These are phyloP conservation scores for Xestia xanthographa DNA, from an alignment of 2,888 invertebrate species.

Conservation along the genomic window DNA sequence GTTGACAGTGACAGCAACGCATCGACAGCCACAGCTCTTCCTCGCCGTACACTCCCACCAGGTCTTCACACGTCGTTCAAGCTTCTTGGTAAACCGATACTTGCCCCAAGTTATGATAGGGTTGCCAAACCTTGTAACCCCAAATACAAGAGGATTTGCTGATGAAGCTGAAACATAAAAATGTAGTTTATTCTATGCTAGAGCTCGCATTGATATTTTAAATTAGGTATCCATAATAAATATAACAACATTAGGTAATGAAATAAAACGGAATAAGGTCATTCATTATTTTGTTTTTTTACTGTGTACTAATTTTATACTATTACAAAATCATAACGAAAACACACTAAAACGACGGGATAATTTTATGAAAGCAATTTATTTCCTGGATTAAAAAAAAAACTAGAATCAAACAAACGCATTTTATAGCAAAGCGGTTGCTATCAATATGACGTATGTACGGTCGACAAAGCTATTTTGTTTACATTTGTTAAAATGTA, in stretches of 20 bases:
- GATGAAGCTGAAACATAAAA: conserved; percentile 37
- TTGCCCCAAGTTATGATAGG: conserved; percentile 85
- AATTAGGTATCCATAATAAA: background rate
- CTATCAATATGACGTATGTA: no score
- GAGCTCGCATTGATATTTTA: background rate
- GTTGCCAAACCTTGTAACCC: conserved; percentile 82
- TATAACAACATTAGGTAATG: no score
- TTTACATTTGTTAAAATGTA: no score
- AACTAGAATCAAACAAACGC: conserved; percentile 1
- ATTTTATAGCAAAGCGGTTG: background rate
- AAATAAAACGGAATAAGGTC: background rate
- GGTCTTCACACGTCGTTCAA: conserved; percentile 79
- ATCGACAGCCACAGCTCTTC: conserved; percentile 80
- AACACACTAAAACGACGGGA: conserved; percentile 8
- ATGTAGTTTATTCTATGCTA: conserved; percentile 16
- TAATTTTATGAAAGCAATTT: conserved; percentile 26
- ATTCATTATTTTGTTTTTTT: background rate
- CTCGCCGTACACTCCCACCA: conserved; percentile 87
- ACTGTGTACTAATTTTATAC: background rate
- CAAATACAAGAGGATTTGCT: conserved; percentile 74
- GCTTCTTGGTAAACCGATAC: conserved; percentile 83
- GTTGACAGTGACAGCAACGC: conserved; percentile 82
- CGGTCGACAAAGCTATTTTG: no score
- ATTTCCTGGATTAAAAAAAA: conserved; percentile 15
- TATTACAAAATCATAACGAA: background rate